Base-by-base conservation (phyloP, 2,113 vertebrate genomes). In the Limanda limanda region DNA sequence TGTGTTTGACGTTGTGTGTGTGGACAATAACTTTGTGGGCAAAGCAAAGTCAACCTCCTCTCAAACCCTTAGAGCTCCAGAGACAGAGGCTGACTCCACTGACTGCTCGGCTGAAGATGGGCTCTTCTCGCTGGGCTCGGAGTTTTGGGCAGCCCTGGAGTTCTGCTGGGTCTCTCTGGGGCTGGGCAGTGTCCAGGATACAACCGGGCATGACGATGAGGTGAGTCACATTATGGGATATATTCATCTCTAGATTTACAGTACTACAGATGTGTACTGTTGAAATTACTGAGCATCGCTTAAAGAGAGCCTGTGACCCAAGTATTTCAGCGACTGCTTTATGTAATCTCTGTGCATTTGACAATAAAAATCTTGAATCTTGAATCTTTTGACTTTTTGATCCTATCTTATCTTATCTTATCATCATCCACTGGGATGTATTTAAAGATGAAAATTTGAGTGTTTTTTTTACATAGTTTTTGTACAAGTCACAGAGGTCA, bases 101-200 rank as follows among this genome's bases (percentile, higher is more conserved):
- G 68, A 71, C 62, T 7, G 25, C 0, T 13, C 51, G 35, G 80
- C 70, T 86, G 82, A 89, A 74, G 58, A 93, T 91, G 92, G 71
- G 76, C 63, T 91, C 88, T 72, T 37, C 4, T 84, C 72, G 13
- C 74, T 67, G 84, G 89, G 57, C 62, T 86, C 58, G 10, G 24
- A 54, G 72, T 37, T 56, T 81, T 4, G 24, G 74, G 54, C 79
- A 73, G 56, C 84, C 84, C 65, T 56, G 75, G 70, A 55, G 65
- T 18, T 25, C 55, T 35, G 81, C 72, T 20, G 72, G 86, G 27
- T 86, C 88, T 76, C 42, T 90, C 77, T 90, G 87, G 90, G 78
- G 74, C 21, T 76, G 86, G 82, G 76, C 64, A 0, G 25, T 18
- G 64, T 82, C 88, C 0, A 88, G 79, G 68, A 45, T 92, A 0